Base-by-base conservation (phyloP, 2,797 vertebrate genomes). In the Crypturellus tataupa region DNA sequence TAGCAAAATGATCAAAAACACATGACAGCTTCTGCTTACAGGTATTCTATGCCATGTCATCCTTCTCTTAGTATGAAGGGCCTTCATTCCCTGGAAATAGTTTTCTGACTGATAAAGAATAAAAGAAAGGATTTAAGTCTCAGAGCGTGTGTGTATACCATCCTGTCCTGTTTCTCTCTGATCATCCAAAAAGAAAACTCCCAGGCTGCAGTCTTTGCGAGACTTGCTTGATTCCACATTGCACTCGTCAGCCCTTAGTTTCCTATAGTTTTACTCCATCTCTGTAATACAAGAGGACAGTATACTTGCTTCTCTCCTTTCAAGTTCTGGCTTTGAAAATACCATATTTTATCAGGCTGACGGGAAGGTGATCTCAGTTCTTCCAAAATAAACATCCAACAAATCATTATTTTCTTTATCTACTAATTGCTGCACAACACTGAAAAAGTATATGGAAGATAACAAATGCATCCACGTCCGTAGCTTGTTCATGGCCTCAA, bases 1-100 rank as follows among this genome's bases (percentile, higher is more conserved):
- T 37, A 81, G 70, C 18, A 86, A 87, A 94, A 94, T 96, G 95
- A 97, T 96, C 93, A 97, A 96, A 96, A 87, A 27, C 83, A 68
- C 46, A 75, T 29, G 68, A 96, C 91, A 95, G 62, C 37, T 95
- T 82, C 82, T 90, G 79, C 95, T 95, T 90, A 87, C 69, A 96
- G 87, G 90, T 92, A 95, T 87, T 95, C 81, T 10, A 13, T 89
- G 72, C 90, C 71, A 78, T 79, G 79, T 92, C 85, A 89, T 51
- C 68, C 73, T 93, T 80, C 72, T 83, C 68, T 93, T 92, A 91
- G 55, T 84, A 95, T 7, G 12, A 89, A 94, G 64, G 72, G 49
- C 51, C 84, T 93, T 91, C 91, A 86, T 82, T 95, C 62, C 65
- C 68, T 27, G 9, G 62, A 95, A 97, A 89, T 23, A 78, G 60